phyloP scores from a whole-genome alignment of 2,797 vertebrate species.

The Euthynnus affinis region DNA sequence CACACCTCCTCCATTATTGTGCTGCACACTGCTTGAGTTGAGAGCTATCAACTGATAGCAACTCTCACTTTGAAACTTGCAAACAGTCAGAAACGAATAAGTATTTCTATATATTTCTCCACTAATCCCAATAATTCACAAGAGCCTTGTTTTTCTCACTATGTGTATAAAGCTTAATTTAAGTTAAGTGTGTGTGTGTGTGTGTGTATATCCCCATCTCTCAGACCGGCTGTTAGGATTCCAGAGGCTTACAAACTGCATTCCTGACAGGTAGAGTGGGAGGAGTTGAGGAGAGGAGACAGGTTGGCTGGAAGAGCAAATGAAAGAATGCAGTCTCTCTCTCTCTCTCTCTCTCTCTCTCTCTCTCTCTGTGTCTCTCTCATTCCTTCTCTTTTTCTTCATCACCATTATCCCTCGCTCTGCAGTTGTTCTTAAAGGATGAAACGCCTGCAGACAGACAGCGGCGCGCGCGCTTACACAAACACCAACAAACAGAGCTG shows the following conservation, averaged over 20 bases:
- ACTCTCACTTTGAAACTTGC: no score
- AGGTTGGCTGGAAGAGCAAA: constrained; percentile 76
- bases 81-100: background rate
- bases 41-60: no score
- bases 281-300: constrained; percentile 72
- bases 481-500: constrained; percentile 53
- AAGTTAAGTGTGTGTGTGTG: constrained; percentile 19
- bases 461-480: background rate
- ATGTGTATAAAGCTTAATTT: background rate
- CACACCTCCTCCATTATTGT: background rate
- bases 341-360: constrained; percentile 36
- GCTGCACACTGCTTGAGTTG: no score
- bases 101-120: background rate
- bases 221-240: constrained; percentile 59
- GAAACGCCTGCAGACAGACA: constrained; percentile 26
- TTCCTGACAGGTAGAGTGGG: constrained; percentile 84
- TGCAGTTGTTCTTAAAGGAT: constrained; percentile 51
- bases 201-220: constrained; percentile 9
- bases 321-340: constrained; percentile 66
- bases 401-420: constrained; percentile 55
- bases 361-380: constrained; percentile 35
- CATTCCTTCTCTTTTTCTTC: constrained; percentile 36
- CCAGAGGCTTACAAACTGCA: constrained; percentile 71
- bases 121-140: no score
- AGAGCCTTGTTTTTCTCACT: background rate